A percentile compares a stretch with the other conserved stretches of the same genome.
Conservation (phyloP, 2,797 vertebrate species). For the Rhinophrynus dorsalis region DNA sequence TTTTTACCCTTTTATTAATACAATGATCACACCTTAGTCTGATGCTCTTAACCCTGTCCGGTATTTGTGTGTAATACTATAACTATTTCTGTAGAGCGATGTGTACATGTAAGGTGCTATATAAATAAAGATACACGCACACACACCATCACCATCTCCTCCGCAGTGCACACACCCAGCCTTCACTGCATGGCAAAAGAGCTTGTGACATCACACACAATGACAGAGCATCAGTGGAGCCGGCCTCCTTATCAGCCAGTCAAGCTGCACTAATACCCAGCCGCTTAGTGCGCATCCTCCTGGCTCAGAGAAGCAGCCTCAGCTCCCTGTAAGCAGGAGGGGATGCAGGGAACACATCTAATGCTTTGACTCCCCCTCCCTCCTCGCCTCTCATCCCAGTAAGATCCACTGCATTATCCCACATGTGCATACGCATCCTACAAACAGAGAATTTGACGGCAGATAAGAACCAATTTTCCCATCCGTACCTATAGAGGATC, state of each 20-base stretch:
- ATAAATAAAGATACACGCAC: no score
- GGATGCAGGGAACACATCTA: not conserved
- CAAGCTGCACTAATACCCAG: not conserved
- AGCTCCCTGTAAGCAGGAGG: not conserved
- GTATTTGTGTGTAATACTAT: no score
- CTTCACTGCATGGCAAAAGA: constrained; percentile 61
- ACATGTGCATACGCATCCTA: not conserved
- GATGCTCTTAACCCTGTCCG: no score
- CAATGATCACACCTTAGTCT: no score
- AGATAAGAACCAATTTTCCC: no score
- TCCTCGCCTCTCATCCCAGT: not conserved
- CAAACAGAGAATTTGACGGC: no score
- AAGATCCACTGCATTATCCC: not conserved
- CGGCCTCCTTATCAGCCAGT: not conserved
- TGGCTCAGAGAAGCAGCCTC: not conserved
- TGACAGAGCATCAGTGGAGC: constrained; percentile 58
- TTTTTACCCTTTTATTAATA: no score
- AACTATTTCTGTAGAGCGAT: no score
- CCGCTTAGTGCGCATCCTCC: not conserved
- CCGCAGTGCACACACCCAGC: constrained; percentile 16
- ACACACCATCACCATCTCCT: no score
- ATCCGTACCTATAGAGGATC: not conserved
- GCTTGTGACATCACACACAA: constrained; percentile 77
- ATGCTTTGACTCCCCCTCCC: not conserved
- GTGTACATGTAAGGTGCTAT: no score